A percentile compares a stretch with the other conserved stretches of the same genome.
Evolutionary conservation across 2,113 vertebrate species (phyloP).

Genomic region (Pleuronectes platessa): DNA sequence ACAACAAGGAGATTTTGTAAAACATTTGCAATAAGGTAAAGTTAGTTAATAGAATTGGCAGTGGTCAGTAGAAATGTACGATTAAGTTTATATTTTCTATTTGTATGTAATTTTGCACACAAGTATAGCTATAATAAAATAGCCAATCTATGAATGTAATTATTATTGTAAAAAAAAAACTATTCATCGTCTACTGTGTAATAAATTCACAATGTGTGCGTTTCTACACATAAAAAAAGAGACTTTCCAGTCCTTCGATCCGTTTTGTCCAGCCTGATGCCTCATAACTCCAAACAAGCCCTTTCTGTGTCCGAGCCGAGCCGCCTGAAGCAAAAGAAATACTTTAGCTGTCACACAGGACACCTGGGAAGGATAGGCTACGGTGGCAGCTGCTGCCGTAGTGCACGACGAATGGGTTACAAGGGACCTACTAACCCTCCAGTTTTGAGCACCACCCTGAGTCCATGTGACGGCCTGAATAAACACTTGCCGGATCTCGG

Average conservation of each 20-base stretch:
- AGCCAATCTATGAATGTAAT: neutral
- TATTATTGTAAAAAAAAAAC: neutral
- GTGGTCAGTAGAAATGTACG: neutral
- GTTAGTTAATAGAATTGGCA: neutral
- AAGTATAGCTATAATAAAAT: neutral
- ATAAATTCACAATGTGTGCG: neutral
- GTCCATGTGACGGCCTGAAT: constrained; percentile 42
- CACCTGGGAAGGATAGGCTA: constrained; percentile 24
- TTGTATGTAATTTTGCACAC: neutral
- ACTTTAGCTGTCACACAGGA: constrained; percentile 55
- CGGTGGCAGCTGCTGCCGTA: constrained; percentile 41
- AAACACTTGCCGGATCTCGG: constrained; percentile 40
- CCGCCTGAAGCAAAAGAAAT: constrained; percentile 40
- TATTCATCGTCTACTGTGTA: neutral
- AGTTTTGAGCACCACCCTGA: constrained; percentile 49
- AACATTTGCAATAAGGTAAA: neutral
- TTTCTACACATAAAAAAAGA: neutral
- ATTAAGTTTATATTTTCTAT: too few relatives aligned
- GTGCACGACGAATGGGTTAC: constrained; percentile 60
- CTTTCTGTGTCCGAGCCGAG: constrained; percentile 27
- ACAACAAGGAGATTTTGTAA: constrained; percentile 2
- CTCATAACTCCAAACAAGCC: constrained; percentile 31
- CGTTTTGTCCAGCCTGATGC: constrained; percentile 23
- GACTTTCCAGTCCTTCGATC: neutral
- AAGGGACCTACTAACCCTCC: constrained; percentile 57